A percentile compares a stretch with the other conserved stretches of the same genome.
Conservation (phyloP, 1,140 invertebrate genomes). For the Helicorthomorpha holstii region DNA sequence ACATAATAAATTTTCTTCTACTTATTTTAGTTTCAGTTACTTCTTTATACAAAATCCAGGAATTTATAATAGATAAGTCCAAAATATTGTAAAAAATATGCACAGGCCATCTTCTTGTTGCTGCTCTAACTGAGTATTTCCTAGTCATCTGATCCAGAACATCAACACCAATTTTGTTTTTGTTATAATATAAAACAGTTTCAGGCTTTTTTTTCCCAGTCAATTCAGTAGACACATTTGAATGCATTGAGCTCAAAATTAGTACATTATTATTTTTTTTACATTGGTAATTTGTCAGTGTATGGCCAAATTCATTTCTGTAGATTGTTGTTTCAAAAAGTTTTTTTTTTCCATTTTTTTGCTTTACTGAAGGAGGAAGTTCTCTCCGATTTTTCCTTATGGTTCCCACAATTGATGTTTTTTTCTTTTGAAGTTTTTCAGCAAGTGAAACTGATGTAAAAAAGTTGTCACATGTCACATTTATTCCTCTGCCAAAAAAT, state of each 20-base stretch:
- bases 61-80: conserved; percentile 5
- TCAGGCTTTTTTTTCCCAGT: neutral
- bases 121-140: neutral
- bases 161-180: conserved; percentile 4
- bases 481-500: no score
- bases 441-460: neutral
- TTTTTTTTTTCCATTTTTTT: no score
- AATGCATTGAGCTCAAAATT: neutral
- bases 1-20: no score
- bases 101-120: conserved; percentile 7
- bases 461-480: conserved; percentile 6
- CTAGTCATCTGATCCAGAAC: conserved; percentile 6
- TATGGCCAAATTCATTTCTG: no score
- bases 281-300: neutral
- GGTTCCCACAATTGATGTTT: neutral
- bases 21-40: no score
- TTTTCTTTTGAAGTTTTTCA: neutral
- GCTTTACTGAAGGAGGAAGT: no score
- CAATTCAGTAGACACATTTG: neutral
- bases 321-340: no score
- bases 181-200: conserved; percentile 1
- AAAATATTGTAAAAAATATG: conserved; percentile 11
- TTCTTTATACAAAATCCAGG: conserved; percentile 2
- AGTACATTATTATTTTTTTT: neutral
- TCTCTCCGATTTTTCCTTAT: neutral